Evolutionary conservation across 2,797 vertebrate species (phyloP).

Genomic region (Dendrocincla fuliginosa): DNA sequence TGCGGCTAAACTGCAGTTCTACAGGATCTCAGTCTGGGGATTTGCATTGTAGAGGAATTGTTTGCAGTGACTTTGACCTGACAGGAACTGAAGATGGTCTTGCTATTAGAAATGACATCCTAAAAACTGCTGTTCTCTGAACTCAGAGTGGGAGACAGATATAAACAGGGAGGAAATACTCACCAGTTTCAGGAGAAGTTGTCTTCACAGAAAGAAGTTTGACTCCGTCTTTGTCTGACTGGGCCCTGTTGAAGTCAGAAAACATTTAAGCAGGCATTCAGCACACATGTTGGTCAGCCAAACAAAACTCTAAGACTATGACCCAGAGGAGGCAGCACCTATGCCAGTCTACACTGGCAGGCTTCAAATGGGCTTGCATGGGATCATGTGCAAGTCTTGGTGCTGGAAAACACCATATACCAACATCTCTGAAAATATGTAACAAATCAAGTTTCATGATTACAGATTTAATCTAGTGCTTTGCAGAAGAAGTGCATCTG

Average conservation of each 20-base stretch:
- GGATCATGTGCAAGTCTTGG: not conserved
- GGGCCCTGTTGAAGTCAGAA: slow-evolving; percentile 82
- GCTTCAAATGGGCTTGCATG: not conserved
- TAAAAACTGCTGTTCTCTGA: not conserved
- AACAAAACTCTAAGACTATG: not conserved
- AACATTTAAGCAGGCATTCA: not conserved
- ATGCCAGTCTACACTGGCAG: not conserved
- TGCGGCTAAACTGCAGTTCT: not conserved
- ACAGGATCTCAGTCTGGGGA: not conserved
- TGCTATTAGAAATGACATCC: not conserved
- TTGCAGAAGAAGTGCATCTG: not conserved
- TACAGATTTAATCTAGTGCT: not conserved
- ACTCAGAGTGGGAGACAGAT: not conserved
- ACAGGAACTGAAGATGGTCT: not conserved
- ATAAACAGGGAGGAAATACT: slow-evolving; percentile 32
- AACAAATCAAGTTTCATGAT: not conserved
- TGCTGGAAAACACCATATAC: not conserved
- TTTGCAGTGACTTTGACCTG: not conserved
- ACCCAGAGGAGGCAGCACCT: not conserved
- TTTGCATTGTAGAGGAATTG: not conserved
- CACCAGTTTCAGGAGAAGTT: slow-evolving; percentile 86
- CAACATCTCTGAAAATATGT: not conserved
- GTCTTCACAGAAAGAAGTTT: slow-evolving; percentile 94
- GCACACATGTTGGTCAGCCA: not conserved
- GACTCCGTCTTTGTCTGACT: slow-evolving; percentile 90